Evolutionary conservation across 2,113 vertebrate species (phyloP), one percentile per base, ranked within the genome.

Genomic region (Grallaria varia): DNA sequence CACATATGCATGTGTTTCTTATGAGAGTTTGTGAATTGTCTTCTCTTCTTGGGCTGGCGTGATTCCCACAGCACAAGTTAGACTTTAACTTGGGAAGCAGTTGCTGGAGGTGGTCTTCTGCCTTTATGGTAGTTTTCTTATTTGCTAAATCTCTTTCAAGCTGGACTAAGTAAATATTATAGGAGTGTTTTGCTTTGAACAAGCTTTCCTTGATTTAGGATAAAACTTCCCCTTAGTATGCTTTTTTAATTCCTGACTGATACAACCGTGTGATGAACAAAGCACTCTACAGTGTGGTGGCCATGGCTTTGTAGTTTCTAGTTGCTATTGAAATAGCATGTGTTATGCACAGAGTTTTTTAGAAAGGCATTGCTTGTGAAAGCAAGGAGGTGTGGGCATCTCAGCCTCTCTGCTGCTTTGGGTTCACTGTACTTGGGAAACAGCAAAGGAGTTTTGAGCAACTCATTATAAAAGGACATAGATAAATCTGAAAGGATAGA

Each of bases 401-500:
- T 53, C 33, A 85, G 45, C 24, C 18, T 85, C 21, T 77, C 28
- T 0, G 1, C 45, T 90, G 87, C 81, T 78, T 83, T 69, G 56
- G 35, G 64, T 95, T 84, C 17, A 18, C 94, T 22, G 8, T 84
- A 62, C 87, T 90, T 89, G 81, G 83, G 69, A 95, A 9, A 9
- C 7, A 14, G 39, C 88, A 91, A 84, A 93, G 82, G 90, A 94
- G 83, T 87, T 63, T 55, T 84, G 78, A 97, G 95, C 93, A 97
- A 97, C 98, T 98, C 95, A 95, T 98, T 97, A 85, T 97, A 88
- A 91, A 96, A 97, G 96, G 96, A 97, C 92, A 77, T 98, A 98
- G 97, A 98, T 98, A 98, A 98, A 98, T 95, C 92, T 94, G 89
- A 95, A 96, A 96, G 92, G 94, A 97, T 97, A 96, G 88, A 96